Conservation (phyloP, 2,888 invertebrate species). For the Netelia virgata region DNA sequence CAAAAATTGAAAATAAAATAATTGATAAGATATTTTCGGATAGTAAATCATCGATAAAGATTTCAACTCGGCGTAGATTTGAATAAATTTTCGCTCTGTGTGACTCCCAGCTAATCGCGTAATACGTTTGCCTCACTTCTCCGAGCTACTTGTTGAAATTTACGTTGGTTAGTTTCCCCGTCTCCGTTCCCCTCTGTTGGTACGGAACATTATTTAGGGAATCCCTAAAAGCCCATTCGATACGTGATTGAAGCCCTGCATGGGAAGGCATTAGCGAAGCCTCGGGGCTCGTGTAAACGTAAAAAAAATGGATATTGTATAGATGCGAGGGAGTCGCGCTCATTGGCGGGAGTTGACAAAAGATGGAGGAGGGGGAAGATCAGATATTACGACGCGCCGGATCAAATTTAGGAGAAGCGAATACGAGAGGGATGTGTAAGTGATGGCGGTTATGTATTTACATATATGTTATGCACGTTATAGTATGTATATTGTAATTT, state of each 20-base stretch:
- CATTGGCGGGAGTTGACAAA: neutral
- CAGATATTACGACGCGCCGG: neutral
- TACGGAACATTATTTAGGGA: slow-evolving; percentile 79
- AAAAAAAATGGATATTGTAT: slow-evolving; percentile 35
- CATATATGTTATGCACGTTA: too few relatives aligned
- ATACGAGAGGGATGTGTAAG: too few relatives aligned
- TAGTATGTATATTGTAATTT: too few relatives aligned
- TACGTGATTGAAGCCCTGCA: slow-evolving; percentile 80
- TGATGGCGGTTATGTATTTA: too few relatives aligned
- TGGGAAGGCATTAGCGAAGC: slow-evolving; percentile 72
- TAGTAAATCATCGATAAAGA: too few relatives aligned
- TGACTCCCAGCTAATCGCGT: neutral
- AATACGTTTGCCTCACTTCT: slow-evolving; percentile 8
- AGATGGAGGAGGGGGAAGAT: neutral
- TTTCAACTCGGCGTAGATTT: too few relatives aligned
- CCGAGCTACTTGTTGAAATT: neutral
- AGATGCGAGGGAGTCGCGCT: slow-evolving; percentile 21
- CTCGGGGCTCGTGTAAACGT: slow-evolving; percentile 53
- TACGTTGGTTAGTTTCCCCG: neutral
- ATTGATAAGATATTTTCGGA: too few relatives aligned
- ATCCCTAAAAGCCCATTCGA: slow-evolving; percentile 78
- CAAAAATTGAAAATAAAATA: too few relatives aligned
- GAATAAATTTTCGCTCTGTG: too few relatives aligned
- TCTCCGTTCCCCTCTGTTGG: slow-evolving; percentile 25
- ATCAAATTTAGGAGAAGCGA: slow-evolving; percentile 9